A percentile compares a stretch with the other conserved stretches of the same genome.
These are phyloP conservation scores for Microplitis manilae DNA, from an alignment of 2,888 invertebrate genomes.

Conservation along the genomic window DNA sequence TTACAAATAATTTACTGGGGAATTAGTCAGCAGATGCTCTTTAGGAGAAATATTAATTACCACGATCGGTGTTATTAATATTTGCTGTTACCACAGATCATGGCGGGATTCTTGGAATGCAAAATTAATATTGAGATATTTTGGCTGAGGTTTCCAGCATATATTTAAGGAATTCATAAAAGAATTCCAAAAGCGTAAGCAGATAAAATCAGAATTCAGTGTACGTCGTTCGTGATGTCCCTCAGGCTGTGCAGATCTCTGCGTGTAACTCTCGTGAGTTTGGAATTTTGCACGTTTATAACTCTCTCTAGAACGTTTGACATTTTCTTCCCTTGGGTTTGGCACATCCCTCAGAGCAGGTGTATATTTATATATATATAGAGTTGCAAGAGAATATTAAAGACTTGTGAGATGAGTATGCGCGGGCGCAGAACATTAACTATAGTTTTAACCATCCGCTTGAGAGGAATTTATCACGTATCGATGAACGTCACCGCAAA, in stretches of 20 bases:
- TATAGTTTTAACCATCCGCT: constrained; percentile 33
- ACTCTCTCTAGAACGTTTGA: constrained; percentile 30
- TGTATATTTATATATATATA: constrained; percentile 3
- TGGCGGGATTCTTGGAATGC: no score
- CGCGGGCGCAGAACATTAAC: constrained; percentile 26
- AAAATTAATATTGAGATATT: no score
- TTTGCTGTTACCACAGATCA: no score
- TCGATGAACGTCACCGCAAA: constrained; percentile 56
- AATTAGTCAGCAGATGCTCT: no score
- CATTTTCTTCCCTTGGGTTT: constrained; percentile 27
- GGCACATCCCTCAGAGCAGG: background rate
- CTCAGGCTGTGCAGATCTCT: constrained; percentile 23
- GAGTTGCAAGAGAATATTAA: constrained; percentile 9
- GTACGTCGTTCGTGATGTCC: constrained; percentile 19
- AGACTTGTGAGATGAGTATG: background rate
- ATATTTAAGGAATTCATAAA: constrained; percentile 39
- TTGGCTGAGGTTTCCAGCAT: no score
- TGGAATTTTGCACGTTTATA: constrained; percentile 32
- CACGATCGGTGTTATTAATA: no score
- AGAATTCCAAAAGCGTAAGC: constrained; percentile 37
- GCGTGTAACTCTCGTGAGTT: constrained; percentile 20
- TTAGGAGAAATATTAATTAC: no score
- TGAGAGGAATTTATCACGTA: constrained; percentile 54
- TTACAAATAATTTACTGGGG: background rate
- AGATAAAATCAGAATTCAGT: constrained; percentile 23